Conservation (phyloP, 2,113 vertebrate species). For the Zonotrichia leucophrys region DNA sequence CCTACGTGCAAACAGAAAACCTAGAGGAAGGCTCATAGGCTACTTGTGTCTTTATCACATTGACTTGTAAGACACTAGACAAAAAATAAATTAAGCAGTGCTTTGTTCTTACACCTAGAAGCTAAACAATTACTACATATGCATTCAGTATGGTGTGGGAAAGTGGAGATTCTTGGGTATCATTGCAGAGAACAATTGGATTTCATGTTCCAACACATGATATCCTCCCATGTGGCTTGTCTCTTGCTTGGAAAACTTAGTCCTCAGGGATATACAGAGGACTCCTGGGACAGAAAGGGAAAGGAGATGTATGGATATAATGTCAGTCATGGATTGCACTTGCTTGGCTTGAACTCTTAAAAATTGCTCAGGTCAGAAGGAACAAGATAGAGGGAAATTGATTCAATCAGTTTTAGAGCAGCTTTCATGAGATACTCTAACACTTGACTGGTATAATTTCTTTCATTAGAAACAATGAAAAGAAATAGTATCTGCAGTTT, state of each 20-base stretch:
- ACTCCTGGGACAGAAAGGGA: background rate
- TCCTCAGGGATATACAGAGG: background rate
- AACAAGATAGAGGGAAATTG: constrained; percentile 40
- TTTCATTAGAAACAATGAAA: background rate
- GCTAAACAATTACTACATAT: background rate
- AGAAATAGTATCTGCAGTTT: constrained; percentile 27
- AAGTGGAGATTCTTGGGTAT: background rate
- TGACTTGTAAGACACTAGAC: background rate
- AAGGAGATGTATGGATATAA: background rate
- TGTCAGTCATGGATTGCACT: background rate
- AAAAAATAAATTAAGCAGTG: constrained; percentile 23
- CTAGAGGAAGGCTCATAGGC: background rate
- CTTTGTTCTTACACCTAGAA: constrained; percentile 28
- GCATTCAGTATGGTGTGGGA: background rate
- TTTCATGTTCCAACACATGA: background rate
- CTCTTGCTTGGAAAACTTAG: background rate
- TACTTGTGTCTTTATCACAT: background rate
- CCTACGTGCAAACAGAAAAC: background rate
- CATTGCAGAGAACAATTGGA: background rate
- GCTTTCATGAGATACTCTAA: constrained; percentile 13
- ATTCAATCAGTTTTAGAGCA: constrained; percentile 34
- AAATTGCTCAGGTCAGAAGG: constrained; percentile 27
- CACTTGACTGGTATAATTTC: background rate
- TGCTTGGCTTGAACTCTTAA: background rate
- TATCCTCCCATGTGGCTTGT: background rate